Evolutionary conservation across 2,888 invertebrate species (phyloP).

Genomic region (Leptinotarsa peninsularis): DNA sequence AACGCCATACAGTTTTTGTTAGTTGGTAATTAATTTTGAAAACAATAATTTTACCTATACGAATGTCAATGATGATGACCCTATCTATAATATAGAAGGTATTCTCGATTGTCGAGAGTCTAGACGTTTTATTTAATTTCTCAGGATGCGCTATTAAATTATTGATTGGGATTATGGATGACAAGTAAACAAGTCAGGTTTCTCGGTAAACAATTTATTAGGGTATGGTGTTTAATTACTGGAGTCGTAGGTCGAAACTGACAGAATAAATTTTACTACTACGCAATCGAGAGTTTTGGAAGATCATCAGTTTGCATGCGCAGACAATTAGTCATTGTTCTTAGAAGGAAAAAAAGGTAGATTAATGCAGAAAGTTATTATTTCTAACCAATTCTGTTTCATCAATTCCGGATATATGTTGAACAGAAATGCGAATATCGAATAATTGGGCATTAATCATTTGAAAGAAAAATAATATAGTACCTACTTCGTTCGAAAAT

Average conservation of each 20-base stretch:
- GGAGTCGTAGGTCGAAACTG: constrained; percentile 5
- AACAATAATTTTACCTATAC: no score
- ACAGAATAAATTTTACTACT: background rate
- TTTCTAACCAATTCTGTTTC: background rate
- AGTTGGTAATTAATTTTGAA: no score
- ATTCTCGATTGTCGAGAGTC: constrained; percentile 5
- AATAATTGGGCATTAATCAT: background rate
- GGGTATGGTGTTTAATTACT: constrained; percentile 23
- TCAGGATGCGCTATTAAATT: background rate
- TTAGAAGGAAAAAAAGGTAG: constrained; percentile 2
- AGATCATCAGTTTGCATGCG: background rate
- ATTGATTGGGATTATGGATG: constrained; percentile 12
- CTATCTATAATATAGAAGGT: background rate
- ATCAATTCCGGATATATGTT: background rate
- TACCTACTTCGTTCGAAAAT: no score
- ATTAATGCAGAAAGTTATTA: background rate
- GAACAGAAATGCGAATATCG: background rate
- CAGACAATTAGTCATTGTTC: constrained; percentile 21
- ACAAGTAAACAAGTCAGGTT: constrained; percentile 5
- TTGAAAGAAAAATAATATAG: no score
- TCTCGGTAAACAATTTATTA: constrained; percentile 24
- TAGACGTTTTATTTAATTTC: background rate
- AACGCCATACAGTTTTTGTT: no score
- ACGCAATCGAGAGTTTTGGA: constrained; percentile 1
- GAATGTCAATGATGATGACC: background rate